Conservation (phyloP, 1,140 invertebrate genomes). For the Polypedilum pembai region DNA sequence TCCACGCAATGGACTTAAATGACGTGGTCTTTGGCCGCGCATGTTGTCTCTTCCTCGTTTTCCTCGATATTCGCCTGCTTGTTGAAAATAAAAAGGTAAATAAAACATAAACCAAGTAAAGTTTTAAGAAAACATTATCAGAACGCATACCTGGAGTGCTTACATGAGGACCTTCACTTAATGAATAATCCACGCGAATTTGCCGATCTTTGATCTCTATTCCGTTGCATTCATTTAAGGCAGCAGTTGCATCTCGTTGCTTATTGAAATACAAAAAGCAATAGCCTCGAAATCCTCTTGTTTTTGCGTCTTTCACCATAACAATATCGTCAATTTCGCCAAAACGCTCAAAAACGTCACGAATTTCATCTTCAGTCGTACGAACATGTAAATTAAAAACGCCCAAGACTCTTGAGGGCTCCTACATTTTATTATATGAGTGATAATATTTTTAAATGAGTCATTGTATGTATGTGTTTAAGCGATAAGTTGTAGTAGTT, state of each 20-base stretch:
- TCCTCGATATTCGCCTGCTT: background rate
- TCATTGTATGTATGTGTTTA: background rate
- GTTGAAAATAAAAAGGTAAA: no score
- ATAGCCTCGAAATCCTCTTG: slow-evolving; percentile 25
- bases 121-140: no score
- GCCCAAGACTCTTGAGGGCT: slow-evolving; percentile 50
- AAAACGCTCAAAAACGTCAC: slow-evolving; percentile 88
- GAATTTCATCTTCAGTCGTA: slow-evolving; percentile 87
- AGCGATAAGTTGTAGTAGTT: background rate
- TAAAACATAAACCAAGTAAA: no score
- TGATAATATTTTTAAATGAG: background rate
- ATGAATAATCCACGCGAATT: slow-evolving; percentile 3
- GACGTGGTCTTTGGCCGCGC: background rate
- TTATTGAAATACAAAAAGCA: slow-evolving; percentile 21
- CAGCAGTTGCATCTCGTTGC: background rate
- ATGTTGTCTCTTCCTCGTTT: background rate
- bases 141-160: background rate
- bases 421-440: background rate
- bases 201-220: slow-evolving; percentile 4
- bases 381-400: slow-evolving; percentile 90
- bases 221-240: background rate
- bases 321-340: slow-evolving; percentile 45
- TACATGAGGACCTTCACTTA: background rate
- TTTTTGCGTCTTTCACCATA: slow-evolving; percentile 13
- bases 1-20: background rate